Percentiles rank a stretch among this genome's conserved stretches.
Conservation (phyloP, 2,888 invertebrate genomes). For the Andrena trimmerana region DNA sequence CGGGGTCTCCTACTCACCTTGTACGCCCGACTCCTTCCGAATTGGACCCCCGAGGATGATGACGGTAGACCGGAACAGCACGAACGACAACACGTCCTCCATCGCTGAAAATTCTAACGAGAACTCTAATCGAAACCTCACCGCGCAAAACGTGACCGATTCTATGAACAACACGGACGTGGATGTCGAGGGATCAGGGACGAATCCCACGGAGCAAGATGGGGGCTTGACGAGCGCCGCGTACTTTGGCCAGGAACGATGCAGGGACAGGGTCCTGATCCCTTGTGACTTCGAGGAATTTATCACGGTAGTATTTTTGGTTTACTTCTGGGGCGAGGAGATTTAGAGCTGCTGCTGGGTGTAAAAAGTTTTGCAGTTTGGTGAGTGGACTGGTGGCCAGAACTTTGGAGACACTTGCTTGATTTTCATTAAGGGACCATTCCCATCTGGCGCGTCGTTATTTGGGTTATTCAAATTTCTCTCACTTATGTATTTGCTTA, state of each 20-base stretch:
- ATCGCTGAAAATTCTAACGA: not conserved
- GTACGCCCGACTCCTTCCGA: conserved; percentile 91
- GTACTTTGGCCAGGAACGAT: conserved; percentile 85
- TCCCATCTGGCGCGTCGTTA: too few relatives aligned
- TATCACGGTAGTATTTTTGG: conserved; percentile 86
- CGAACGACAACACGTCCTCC: conserved; percentile 14
- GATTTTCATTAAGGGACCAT: too few relatives aligned
- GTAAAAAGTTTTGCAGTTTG: not conserved
- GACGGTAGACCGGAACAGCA: conserved; percentile 20
- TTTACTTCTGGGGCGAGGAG: not conserved
- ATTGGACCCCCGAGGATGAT: conserved; percentile 86
- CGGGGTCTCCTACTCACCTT: conserved; percentile 91
- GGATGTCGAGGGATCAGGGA: conserved; percentile 82
- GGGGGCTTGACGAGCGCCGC: not conserved
- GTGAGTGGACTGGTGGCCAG: too few relatives aligned
- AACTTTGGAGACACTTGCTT: too few relatives aligned
- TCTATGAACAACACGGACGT: conserved; percentile 38
- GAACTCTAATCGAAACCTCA: conserved; percentile 20
- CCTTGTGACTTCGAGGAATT: conserved; percentile 95
- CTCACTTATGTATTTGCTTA: too few relatives aligned
- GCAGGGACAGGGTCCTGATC: conserved; percentile 91
- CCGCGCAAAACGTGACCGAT: conserved; percentile 13
- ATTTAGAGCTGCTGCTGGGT: not conserved
- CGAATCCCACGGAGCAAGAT: conserved; percentile 75
- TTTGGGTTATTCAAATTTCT: too few relatives aligned